Conservation (phyloP, 2,797 vertebrate genomes). For the Myioborus miniatus region DNA sequence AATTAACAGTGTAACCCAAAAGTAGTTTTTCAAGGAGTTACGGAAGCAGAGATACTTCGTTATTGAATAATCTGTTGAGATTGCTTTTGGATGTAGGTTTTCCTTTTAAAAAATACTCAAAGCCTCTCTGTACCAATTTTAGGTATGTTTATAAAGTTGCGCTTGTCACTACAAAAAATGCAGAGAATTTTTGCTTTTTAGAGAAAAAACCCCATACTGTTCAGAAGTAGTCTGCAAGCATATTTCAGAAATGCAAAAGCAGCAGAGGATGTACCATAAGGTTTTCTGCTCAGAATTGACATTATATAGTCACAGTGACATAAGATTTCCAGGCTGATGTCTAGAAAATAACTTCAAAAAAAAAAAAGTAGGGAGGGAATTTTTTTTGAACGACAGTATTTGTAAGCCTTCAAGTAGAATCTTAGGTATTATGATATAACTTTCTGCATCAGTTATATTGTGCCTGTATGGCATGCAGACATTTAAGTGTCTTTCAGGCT, state of each 20-base stretch:
- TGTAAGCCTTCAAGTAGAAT: neutral
- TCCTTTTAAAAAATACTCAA: neutral
- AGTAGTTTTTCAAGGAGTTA: neutral
- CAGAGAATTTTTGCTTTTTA: neutral
- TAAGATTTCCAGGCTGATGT: neutral
- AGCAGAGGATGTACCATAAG: neutral
- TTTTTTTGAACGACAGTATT: neutral
- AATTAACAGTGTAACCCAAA: neutral
- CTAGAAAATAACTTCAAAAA: neutral
- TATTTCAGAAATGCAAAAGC: neutral
- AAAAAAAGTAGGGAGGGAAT: accelerated
- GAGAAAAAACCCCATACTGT: neutral
- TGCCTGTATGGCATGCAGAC: neutral
- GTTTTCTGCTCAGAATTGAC: neutral
- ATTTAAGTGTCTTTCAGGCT: neutral
- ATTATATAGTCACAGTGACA: neutral
- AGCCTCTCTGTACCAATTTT: neutral
- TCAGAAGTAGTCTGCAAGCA: neutral
- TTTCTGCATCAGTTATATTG: neutral
- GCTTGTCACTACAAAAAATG: neutral
- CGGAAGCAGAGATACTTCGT: neutral
- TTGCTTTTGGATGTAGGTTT: neutral
- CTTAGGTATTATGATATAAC: neutral
- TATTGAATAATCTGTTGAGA: neutral
- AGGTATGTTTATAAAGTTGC: neutral